Evolutionary conservation across 2,797 vertebrate genomes (phyloP), one percentile per base, ranked within the genome.

Genomic region (Macropodus opercularis): DNA sequence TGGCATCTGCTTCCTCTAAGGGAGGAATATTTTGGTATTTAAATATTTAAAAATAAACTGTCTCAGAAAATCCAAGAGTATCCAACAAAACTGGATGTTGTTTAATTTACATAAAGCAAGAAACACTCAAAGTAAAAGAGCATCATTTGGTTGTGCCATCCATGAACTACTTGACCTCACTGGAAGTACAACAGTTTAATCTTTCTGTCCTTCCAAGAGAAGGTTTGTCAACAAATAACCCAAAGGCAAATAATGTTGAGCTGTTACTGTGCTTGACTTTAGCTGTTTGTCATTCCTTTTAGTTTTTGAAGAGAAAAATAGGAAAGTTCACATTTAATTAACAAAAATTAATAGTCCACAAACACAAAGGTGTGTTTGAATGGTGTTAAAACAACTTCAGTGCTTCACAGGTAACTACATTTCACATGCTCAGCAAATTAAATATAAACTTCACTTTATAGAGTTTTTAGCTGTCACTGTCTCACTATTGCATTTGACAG

Each of bases 11-110:
- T 61, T 79, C 51, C 58, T 39, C 40, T 52, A 49, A 54, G 48
- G 65, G 59, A 67, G 63, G 35, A 38, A 75, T 75, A 61, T 77
- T 75, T 81, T 68, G 62, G 51, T 68, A 70, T 70, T 75, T 75
- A 47, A 34, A 57, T 61, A 63, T 63, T 67, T 54, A 27, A 57
- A 43, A 77, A 58, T 63, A 35, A 72, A 71, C 17, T 66, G 62
- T 70, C 52, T 58, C 46, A 62, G 13, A 80, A 80, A 52, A 51
- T 39, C 27, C 18, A 56, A 53, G 21, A 38, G 49, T 60, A 60
- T 66, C 39, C 40, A 64, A 46, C 10, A 22, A 23, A 61, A 24
- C 19, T 47, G 31, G 55, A 47, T 47, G 47, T 62, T 41, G 19
- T 21, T 72, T 14, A 69, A 61, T 72, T 9, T 48, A 21, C 26